Base-by-base conservation (phyloP, 2,888 invertebrate species). In the Leptinotarsa rubiginosa region DNA sequence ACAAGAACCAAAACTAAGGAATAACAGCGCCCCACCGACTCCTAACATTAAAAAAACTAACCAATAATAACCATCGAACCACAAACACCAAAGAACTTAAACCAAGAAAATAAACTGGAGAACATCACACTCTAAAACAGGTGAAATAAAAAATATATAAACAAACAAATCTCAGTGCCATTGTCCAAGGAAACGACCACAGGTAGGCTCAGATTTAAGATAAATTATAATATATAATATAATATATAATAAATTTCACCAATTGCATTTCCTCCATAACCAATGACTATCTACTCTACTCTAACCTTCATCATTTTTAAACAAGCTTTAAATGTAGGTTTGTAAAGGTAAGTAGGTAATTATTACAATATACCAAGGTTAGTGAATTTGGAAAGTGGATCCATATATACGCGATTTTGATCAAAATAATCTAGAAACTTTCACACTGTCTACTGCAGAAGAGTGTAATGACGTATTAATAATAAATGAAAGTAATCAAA, bases 351-450 rank as follows among this genome's bases (percentile, higher is more conserved):
- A 56, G 54, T 3, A 56, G 20, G 13, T 18, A 18, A 25, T 25
- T 25, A 25, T 25, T 25, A 49, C 15, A 3, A 1, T 49, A 49
- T 49, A 49, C 49, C 49, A 3, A 49, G 13, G 15, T 49, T 15
- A 49, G 12, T 15, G 15, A 49, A 49, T 49, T 47, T 1, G 4
- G 49, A 15, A 49, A 49, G 15, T 49, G 49, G 49, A 49, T 49
- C 15, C 49, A 49, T 49, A 49, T 49, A 15, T 49, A 49, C 16
- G 49, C 49, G 16, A 49, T 49, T 54, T 54, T 54, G 20, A 54
- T 54, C 54, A 54, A 3, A 54, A 20, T 65, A 47, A 65, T 25
- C 47, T 16, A 65, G 65, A 65, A 65, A 65, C 65, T 16, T 47
- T n/a, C 65, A 15, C 41, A 47, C 47, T 20, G 5, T 65, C 65